Conservation (phyloP, 2,113 vertebrate genomes). For the Solea solea region DNA sequence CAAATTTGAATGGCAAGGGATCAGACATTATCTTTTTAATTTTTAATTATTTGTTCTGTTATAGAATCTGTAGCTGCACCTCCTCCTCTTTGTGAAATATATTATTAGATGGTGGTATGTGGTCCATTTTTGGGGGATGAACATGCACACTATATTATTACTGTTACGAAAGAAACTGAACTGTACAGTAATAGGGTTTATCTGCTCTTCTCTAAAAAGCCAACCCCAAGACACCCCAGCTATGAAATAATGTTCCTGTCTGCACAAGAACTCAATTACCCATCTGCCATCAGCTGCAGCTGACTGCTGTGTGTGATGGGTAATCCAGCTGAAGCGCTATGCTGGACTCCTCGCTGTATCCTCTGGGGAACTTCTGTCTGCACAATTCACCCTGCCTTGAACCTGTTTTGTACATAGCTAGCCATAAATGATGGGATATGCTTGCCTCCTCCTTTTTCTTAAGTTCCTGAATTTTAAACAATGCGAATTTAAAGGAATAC, state of each 20-base stretch:
- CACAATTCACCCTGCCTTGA: constrained; percentile 44
- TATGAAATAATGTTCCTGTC: constrained; percentile 43
- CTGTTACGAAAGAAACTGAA: background rate
- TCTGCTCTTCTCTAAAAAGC: constrained; percentile 58
- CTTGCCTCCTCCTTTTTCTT: constrained; percentile 37
- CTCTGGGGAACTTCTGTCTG: constrained; percentile 57
- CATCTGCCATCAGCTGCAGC: constrained; percentile 41
- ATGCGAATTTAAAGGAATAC: constrained; percentile 29
- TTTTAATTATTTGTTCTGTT: too few species aligned
- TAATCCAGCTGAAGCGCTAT: constrained; percentile 58
- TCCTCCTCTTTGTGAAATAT: background rate
- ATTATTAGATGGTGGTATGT: background rate
- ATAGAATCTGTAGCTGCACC: too few species aligned
- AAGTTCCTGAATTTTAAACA: constrained; percentile 35
- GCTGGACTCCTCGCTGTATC: constrained; percentile 28
- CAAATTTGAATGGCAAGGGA: too few species aligned
- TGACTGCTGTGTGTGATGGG: constrained; percentile 52
- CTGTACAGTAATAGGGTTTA: background rate
- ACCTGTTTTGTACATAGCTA: constrained; percentile 65
- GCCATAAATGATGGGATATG: constrained; percentile 61
- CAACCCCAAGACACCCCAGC: constrained; percentile 74
- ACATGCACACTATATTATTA: background rate
- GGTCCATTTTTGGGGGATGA: background rate
- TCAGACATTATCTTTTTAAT: too few species aligned
- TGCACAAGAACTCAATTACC: constrained; percentile 44